phyloP scores from a whole-genome alignment of 2,113 vertebrate genomes.

The Microcebus lehilahytsara region DNA sequence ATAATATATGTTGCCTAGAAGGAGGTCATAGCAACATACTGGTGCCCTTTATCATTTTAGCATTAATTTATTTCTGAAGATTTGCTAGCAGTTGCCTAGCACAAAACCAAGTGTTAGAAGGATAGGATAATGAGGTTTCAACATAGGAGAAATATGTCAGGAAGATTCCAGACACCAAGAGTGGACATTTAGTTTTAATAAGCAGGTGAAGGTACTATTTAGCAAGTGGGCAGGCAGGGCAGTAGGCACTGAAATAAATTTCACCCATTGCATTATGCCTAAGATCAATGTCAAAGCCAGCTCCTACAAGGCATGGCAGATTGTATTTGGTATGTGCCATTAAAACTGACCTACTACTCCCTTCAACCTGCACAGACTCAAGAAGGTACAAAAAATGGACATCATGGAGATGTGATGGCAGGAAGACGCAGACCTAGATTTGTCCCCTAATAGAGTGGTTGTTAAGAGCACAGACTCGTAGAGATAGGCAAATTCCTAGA shows the following conservation, averaged over 20 bases:
- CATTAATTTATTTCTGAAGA: background rate
- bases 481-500: background rate
- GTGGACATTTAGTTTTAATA: background rate
- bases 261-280: background rate
- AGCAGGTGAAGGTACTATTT: background rate
- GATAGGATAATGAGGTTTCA: background rate
- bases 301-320: background rate
- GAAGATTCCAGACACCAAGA: background rate
- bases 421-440: background rate
- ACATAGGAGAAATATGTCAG: background rate
- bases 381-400: background rate
- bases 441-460: background rate
- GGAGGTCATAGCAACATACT: background rate
- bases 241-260: background rate
- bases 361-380: background rate
- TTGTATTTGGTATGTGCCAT: background rate
- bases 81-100: background rate
- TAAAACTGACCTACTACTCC: background rate
- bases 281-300: background rate
- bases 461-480: background rate
- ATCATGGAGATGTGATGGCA: background rate
- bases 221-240: background rate
- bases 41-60: background rate
- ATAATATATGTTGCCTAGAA: background rate
- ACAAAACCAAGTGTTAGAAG: background rate